Percentiles rank a stretch among this genome's conserved stretches.
Evolutionary conservation across 2,797 vertebrate genomes (phyloP).

Genomic region (Euthynnus affinis): DNA sequence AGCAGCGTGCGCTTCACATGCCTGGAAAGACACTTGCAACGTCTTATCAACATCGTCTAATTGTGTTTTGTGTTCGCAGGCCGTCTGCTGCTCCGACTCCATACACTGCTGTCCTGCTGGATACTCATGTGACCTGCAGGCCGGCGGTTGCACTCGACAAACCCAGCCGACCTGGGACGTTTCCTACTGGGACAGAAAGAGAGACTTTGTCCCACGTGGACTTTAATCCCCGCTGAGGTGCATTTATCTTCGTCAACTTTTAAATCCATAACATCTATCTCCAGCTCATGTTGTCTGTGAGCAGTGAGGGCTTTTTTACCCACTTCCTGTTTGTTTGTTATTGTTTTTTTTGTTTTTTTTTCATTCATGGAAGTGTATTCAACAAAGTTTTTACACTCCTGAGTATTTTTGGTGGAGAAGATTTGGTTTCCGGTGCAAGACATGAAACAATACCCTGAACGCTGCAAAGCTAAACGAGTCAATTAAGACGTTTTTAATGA

Average conservation of each 20-base stretch:
- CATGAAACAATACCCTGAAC: neutral
- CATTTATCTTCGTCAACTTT: neutral
- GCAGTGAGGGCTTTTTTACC: neutral
- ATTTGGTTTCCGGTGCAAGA: neutral
- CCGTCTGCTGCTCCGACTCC: constrained; percentile 68
- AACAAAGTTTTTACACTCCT: neutral
- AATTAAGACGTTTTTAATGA: neutral
- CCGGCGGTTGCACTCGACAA: constrained; percentile 51
- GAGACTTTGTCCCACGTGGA: constrained; percentile 37
- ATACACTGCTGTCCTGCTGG: constrained; percentile 75
- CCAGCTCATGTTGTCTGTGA: constrained; percentile 13
- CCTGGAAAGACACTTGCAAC: neutral
- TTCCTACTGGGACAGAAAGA: constrained; percentile 25
- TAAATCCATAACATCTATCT: neutral
- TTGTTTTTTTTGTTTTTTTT: too few relatives aligned
- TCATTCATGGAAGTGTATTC: neutral
- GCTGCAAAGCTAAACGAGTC: neutral
- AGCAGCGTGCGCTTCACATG: too few relatives aligned
- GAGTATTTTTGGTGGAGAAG: neutral
- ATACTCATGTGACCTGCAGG: constrained; percentile 55
- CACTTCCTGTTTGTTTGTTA: constrained; percentile 7
- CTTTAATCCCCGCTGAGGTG: constrained; percentile 42
- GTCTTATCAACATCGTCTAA: neutral
- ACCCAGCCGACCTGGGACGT: constrained; percentile 51
- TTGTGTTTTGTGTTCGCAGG: constrained; percentile 48